A percentile compares a stretch with the other conserved stretches of the same genome.
These are phyloP conservation scores for Apotomis betuletana DNA, from an alignment of 2,888 invertebrate species.

Conservation along the genomic window DNA sequence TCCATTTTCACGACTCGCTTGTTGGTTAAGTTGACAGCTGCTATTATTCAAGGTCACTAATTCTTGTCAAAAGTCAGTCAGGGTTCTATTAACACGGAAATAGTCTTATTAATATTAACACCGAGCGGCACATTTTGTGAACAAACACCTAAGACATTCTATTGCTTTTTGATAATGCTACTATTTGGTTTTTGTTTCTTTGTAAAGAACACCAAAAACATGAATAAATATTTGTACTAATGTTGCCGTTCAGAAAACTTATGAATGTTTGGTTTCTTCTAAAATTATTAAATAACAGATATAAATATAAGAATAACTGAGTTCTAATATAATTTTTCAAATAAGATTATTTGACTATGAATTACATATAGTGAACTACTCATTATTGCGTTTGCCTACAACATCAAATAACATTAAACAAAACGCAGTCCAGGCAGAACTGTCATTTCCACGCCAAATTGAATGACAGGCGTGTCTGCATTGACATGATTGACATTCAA, in stretches of 20 bases:
- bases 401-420: too few species aligned
- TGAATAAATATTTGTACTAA: conserved; percentile 32
- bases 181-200: conserved; percentile 1
- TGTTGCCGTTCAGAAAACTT: conserved; percentile 15
- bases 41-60: conserved; percentile 49
- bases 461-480: not conserved
- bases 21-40: conserved; percentile 59
- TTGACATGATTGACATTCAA: not conserved
- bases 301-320: not conserved
- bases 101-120: not conserved
- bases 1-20: conserved; percentile 48
- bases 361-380: too few species aligned
- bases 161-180: not conserved
- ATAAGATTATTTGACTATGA: too few species aligned
- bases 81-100: not conserved
- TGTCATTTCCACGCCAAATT: not conserved
- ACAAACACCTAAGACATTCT: not conserved
- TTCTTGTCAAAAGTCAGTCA: conserved; percentile 43
- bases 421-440: too few species aligned
- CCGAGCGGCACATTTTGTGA: not conserved
- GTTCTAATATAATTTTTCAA: too few species aligned
- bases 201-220: not conserved
- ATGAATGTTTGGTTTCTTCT: too few species aligned
- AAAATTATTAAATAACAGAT: too few species aligned
- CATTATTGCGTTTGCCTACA: too few species aligned